Percentiles rank a stretch among this genome's conserved stretches.
Evolutionary conservation across 2,797 vertebrate species (phyloP).

Genomic region (Mus spretus): DNA sequence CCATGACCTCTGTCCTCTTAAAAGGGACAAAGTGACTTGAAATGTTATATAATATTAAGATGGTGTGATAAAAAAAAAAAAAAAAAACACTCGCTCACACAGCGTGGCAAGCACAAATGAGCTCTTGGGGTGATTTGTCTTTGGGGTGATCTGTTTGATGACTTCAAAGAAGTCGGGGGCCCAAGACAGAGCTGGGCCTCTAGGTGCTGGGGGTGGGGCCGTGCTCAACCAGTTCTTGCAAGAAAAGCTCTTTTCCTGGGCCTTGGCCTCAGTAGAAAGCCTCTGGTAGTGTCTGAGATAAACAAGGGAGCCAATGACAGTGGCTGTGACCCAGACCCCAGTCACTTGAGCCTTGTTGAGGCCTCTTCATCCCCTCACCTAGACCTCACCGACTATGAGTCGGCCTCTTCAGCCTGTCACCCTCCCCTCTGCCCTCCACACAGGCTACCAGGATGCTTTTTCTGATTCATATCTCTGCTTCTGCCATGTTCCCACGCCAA

Average conservation of each 20-base stretch:
- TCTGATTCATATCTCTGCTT: slow-evolving; percentile 1
- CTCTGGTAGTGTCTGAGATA: not conserved
- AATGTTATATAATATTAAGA: not conserved
- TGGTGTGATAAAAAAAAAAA: slow-evolving; percentile 15
- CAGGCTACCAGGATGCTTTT: not conserved
- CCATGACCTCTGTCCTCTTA: not conserved
- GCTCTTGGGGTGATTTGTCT: not conserved
- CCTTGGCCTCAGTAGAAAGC: slow-evolving; percentile 17
- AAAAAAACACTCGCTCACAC: not conserved
- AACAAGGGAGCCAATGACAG: not conserved
- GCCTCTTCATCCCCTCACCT: not conserved
- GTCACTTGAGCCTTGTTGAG: not conserved
- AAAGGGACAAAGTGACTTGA: not conserved
- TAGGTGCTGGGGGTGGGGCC: not conserved
- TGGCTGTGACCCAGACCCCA: rapidly evolving
- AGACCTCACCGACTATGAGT: not conserved
- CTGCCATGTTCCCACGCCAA: not conserved
- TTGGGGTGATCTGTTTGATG: not conserved
- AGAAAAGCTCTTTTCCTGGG: not conserved
- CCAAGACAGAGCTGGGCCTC: slow-evolving; percentile 23
- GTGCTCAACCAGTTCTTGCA: not conserved
- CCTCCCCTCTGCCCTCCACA: not conserved
- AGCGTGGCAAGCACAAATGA: not conserved
- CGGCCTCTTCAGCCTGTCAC: not conserved
- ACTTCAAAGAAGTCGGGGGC: slow-evolving; percentile 58